Percentiles rank a stretch among this genome's conserved stretches.
phyloP scores from a whole-genome alignment of 2,113 vertebrate species.

The Gracilinanus agilis region DNA sequence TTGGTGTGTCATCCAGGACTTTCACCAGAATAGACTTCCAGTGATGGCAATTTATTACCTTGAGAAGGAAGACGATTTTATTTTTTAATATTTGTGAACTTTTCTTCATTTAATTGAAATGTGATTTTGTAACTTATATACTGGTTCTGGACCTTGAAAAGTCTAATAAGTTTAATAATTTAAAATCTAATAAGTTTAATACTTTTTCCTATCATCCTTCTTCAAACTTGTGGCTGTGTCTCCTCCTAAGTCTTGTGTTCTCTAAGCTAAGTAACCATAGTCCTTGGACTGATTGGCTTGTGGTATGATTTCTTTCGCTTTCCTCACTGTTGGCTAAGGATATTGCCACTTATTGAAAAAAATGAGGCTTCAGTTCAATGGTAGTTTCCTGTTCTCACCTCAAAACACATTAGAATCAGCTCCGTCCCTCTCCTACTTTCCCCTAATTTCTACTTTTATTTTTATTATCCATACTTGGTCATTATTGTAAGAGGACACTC shows the following conservation, averaged over 20 bases:
- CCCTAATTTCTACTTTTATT: not conserved
- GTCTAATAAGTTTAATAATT: not conserved
- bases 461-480: too few relatives aligned
- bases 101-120: not conserved
- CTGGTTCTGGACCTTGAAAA: not conserved
- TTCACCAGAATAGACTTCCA: not conserved
- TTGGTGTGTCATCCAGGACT: not conserved
- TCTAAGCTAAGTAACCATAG: not conserved
- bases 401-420: not conserved
- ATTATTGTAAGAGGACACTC: too few relatives aligned
- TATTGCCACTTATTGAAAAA: not conserved
- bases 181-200: not conserved
- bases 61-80: not conserved
- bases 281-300: not conserved
- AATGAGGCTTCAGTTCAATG: not conserved
- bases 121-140: not conserved
- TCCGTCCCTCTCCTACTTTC: not conserved
- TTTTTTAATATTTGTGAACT: not conserved
- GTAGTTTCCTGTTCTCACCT: not conserved
- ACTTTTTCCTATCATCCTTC: not conserved
- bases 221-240: not conserved
- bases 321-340: not conserved
- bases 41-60: not conserved
- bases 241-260: not conserved
- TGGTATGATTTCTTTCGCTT: not conserved